Percentiles rank a stretch among this genome's conserved stretches.
These are phyloP conservation scores for Adelognathus sp. DNA, from an alignment of 2,888 invertebrate species.

Conservation along the genomic window DNA sequence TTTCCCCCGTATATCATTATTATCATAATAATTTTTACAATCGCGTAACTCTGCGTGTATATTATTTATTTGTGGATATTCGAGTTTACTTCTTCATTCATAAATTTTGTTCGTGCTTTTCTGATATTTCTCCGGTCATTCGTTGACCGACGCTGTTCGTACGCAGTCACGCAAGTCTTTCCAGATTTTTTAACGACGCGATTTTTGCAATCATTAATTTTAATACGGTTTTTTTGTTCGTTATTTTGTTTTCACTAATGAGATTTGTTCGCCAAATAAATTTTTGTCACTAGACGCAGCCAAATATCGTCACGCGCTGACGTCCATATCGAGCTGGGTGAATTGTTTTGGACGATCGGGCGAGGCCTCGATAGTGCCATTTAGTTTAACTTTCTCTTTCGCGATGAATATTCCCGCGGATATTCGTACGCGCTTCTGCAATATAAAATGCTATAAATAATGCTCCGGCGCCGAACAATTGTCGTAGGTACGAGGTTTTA, in stretches of 20 bases:
- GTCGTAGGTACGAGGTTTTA: slow-evolving; percentile 21
- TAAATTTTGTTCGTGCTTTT: slow-evolving; percentile 8
- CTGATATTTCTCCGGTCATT: slow-evolving; percentile 13
- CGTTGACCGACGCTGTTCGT: background rate
- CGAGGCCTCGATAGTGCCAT: slow-evolving; percentile 16
- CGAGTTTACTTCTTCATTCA: slow-evolving; percentile 3
- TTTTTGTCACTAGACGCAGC: slow-evolving; percentile 33
- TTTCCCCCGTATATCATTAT: slow-evolving; percentile 5
- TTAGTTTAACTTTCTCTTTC: background rate
- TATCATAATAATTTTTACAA: slow-evolving; percentile 5
- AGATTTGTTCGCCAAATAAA: slow-evolving; percentile 22
- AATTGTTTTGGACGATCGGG: background rate
- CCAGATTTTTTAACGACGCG: slow-evolving; percentile 32
- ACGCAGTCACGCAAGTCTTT: slow-evolving; percentile 48
- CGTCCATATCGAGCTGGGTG: background rate
- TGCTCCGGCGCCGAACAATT: slow-evolving; percentile 5
- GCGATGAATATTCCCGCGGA: background rate
- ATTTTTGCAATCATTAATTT: slow-evolving; percentile 7
- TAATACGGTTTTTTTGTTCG: background rate
- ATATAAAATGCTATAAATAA: slow-evolving; percentile 7
- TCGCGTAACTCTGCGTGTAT: slow-evolving; percentile 26
- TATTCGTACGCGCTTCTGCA: background rate
- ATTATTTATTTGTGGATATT: slow-evolving; percentile 47
- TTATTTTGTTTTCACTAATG: slow-evolving; percentile 10
- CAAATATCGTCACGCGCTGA: slow-evolving; percentile 23